phyloP scores from a whole-genome alignment of 2,113 vertebrate genomes.

The Coregonus clupeaformis region DNA sequence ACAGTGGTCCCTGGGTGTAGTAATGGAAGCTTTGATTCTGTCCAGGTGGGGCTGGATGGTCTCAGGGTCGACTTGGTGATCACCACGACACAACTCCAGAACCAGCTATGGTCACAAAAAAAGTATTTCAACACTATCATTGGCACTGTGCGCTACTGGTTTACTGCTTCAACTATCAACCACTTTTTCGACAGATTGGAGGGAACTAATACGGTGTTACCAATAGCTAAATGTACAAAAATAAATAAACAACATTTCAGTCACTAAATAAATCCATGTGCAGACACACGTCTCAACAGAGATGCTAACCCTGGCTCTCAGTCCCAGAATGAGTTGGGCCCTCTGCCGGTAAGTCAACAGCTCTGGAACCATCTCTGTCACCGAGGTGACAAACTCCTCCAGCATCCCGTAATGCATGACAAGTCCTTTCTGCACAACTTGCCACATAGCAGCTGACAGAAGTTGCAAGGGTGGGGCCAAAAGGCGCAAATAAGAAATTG shows the following conservation, averaged over 20 bases:
- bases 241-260: too few relatives aligned
- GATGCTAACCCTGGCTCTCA: constrained; percentile 77
- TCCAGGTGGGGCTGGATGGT: constrained; percentile 71
- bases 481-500: constrained; percentile 62
- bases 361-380: constrained; percentile 75
- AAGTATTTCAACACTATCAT: background rate
- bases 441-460: constrained; percentile 76
- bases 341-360: constrained; percentile 79
- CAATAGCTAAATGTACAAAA: too few relatives aligned
- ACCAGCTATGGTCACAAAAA: constrained; percentile 53
- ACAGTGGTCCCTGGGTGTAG: constrained; percentile 62
- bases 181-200: background rate
- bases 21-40: constrained; percentile 66
- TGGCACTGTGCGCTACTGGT: background rate
- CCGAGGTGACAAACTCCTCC: constrained; percentile 74
- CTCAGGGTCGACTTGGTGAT: constrained; percentile 60
- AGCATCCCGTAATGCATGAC: constrained; percentile 75
- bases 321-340: constrained; percentile 77
- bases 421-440: constrained; percentile 64
- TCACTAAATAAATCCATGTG: background rate
- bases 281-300: background rate
- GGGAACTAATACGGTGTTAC: background rate
- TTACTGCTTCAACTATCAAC: background rate
- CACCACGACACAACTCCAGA: constrained; percentile 69
- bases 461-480: constrained; percentile 72